Base-by-base conservation (phyloP, 2,797 vertebrate genomes). In the Spondyliosoma cantharus region DNA sequence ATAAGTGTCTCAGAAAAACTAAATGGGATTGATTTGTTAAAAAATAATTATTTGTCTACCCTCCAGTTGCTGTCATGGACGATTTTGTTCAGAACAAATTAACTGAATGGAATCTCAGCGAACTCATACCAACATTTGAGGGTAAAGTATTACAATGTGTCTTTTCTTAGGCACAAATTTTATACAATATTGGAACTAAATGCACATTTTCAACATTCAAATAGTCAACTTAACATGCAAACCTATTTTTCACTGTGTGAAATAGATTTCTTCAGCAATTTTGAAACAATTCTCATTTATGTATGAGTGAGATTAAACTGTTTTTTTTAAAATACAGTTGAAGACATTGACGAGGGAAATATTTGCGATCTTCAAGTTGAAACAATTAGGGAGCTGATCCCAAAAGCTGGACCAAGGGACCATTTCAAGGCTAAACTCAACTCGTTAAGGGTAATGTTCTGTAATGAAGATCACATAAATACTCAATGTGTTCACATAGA, bases 11-110 rank as follows among this genome's bases (percentile, higher is more conserved):
- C 6, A 32, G 4, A 37, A 37, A 37, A 37, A 37, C 37, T 9
- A 37, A 37, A 7, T 37, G 9, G 9, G 37, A 37, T 9, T 37
- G 8, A 37, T 37, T 37, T 37, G 11, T 37, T 37, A 37, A 37
- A 37, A 29, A 8, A 37, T 11, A 11, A 37, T 8, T 9, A 37
- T 37, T 66, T 74, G 0, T 62, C 50, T 74, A 3, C 11, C 22
- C 78, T 83, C 0, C 58, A 86, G 86, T 62, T 78, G 22, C 53
- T 57, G 15, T 52, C 56, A 90, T 87, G 82, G 83, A 84, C 82
- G 52, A 60, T 0, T 89, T 87, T 85, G 84, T 89, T 25, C 0
- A 2, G 0, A 14, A 71, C 14, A 74, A 52, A 81, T 53, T 84
- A 53, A 0, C 0, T 13, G 58, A 84, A 50, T 89, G 83, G 85